Base-by-base conservation (phyloP, 1,140 invertebrate genomes). In the Neodiprion lecontei region DNA sequence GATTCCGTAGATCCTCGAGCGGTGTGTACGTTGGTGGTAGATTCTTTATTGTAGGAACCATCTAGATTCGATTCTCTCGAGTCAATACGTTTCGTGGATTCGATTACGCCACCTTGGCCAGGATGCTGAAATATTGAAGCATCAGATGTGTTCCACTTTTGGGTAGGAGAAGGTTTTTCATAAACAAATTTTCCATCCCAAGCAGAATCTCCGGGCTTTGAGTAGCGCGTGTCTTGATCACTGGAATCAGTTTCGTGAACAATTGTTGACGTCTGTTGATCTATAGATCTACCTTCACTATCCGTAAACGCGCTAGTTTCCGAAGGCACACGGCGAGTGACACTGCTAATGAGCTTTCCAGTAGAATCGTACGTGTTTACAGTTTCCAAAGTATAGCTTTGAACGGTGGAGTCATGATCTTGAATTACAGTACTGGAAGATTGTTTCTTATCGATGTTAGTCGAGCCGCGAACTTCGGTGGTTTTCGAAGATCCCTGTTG, bases 101-200 rank as follows among this genome's bases (percentile, higher is more conserved):
- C 47, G 23, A 12, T 11, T 14, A 47, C 40, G 4, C 67, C 67
- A 21, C n/a, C 67, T 47, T 69, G 47, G 21, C 68, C 68, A 69
- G 68, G 68, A 23, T 69, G 68, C 21, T 69, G 68, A 14, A 69
- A 69, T 12, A 69, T 21, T 23, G 68, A 69, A 21, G 67, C 12
- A 61, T 14, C n/a, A 12, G 53, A 61, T 61, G 53, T 61, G 28
- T 48, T 48, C n/a, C 65, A 72, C 48, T 12, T 9, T 61, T 9
- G 53, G n/a, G 4, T 61, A 61, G 53, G 50, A 12, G 72, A n/a
- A 9, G 83, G 78, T 72, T 81, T 78, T 77, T 87, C 85, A 17
- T 77, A 72, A n/a, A 84, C 70, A 71, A 87, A 87, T 67, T 86
- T 86, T 9, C 85, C 85, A 73, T 87, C 85, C 85, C 85, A 87